Base-by-base conservation (phyloP, 2,888 invertebrate species). In the Hydriomena furcata region DNA sequence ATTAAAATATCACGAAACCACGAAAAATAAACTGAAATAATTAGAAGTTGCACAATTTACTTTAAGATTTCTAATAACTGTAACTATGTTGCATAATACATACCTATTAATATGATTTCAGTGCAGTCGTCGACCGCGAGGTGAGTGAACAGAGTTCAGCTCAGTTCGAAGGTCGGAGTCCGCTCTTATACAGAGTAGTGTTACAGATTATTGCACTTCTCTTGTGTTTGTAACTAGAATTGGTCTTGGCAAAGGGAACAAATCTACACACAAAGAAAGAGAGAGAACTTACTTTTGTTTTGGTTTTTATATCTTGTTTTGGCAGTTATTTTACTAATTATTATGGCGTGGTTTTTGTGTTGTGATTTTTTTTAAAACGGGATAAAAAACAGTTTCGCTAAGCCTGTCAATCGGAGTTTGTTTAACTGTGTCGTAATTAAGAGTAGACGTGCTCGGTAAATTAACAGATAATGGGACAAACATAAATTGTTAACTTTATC, bases 121-220 rank as follows among this genome's bases (percentile, higher is more conserved):
- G 34, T 68, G 59, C 71, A 61, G 73, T 58, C 78, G 69, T 66
- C 68, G 76, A 78, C 73, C 74, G 74, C 70, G 73, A 73, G 82
- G 76, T 82, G 71, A 76, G 66, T 74, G 76, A 68, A 76, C 76
- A 70, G 65, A 58, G 60, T 82, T 82, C 78, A 81, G 74, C 68
- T 65, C 52, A 71, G 73, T 71, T 73, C 76, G 66, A 71, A 76
- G 86, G 84, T 85, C 80, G 71, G 59, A 77, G 80, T 66, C 71
- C 79, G 35, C 24, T 25, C 25, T 34, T 25, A 23, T 76, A 68
- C 62, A 62, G 66, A 73, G 73, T 62, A 65, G 28, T 31, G 45
- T 41, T 36, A 53, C 44, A 30, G 24, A 43, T 37, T 45, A 42
- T 48, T 31, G 41, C 25, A 34, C 45, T 49, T 47, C 30, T 42